These are phyloP conservation scores for Drosophila funebris DNA, from an alignment of 1,140 invertebrate genomes.

Conservation along the genomic window DNA sequence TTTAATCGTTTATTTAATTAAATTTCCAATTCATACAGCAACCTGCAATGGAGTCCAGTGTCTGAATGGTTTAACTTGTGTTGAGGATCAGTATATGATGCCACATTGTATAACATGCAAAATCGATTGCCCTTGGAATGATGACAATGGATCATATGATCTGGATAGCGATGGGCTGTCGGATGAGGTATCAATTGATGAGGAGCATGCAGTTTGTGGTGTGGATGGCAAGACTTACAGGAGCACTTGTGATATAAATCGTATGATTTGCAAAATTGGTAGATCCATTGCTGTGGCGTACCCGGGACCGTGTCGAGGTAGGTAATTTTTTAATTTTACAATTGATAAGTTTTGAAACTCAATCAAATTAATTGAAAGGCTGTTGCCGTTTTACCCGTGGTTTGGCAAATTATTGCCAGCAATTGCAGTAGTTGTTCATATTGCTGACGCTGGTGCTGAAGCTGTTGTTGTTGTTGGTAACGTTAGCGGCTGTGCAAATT, in stretches of 20 bases:
- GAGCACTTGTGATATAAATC: slow-evolving; percentile 92
- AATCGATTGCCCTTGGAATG: slow-evolving; percentile 86
- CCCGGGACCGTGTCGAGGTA: slow-evolving; percentile 92
- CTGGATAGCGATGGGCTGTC: slow-evolving; percentile 74
- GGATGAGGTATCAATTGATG: slow-evolving; percentile 28
- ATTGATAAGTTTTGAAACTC: slow-evolving; percentile 52
- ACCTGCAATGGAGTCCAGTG: slow-evolving; percentile 92
- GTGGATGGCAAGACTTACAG: slow-evolving; percentile 94
- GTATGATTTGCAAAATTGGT: slow-evolving; percentile 91
- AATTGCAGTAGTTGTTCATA: slow-evolving; percentile 27
- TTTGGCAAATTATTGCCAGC: slow-evolving; percentile 54
- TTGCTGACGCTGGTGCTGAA: slow-evolving; percentile 9
- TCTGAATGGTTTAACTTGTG: slow-evolving; percentile 91
- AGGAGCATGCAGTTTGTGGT: slow-evolving; percentile 90
- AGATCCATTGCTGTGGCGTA: slow-evolving; percentile 93
- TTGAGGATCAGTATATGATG: slow-evolving; percentile 93
- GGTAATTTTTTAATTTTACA: slow-evolving; percentile 73
- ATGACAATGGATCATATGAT: slow-evolving; percentile 31
- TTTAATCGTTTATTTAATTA: not conserved
- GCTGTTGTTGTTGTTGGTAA: slow-evolving; percentile 25
- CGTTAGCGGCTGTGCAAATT: slow-evolving; percentile 59
- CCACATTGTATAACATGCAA: slow-evolving; percentile 93
- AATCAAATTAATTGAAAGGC: slow-evolving; percentile 72
- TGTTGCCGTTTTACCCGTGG: slow-evolving; percentile 16
- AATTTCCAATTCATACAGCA: slow-evolving; percentile 84